phyloP scores from a whole-genome alignment of 2,888 invertebrate species.

The Salpingus planirostris region DNA sequence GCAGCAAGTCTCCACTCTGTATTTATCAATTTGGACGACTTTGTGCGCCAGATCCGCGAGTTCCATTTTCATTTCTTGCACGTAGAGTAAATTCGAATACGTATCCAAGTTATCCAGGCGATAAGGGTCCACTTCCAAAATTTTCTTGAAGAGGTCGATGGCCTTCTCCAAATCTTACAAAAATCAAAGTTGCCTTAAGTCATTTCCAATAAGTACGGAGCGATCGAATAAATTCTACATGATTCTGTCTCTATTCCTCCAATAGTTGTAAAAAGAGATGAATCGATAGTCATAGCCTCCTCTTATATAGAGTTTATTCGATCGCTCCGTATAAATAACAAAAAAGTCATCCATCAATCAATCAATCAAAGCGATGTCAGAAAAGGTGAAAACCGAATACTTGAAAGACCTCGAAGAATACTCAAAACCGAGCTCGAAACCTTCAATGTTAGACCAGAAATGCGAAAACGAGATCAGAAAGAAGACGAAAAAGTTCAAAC shows the following conservation, averaged over 20 bases:
- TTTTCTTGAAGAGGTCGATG: conserved; percentile 70
- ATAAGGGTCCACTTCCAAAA: conserved; percentile 83
- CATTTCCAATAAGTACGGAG: not conserved
- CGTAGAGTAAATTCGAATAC: conserved; percentile 91
- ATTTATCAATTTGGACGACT: conserved; percentile 91
- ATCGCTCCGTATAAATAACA: no score
- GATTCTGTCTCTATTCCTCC: no score
- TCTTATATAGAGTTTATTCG: no score
- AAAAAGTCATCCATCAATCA: no score
- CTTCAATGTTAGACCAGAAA: no score
- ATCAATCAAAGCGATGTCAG: no score
- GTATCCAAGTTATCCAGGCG: conserved; percentile 93
- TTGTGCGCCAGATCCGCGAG: conserved; percentile 89
- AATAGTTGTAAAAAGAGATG: no score
- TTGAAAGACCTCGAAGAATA: no score
- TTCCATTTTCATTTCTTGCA: conserved; percentile 86
- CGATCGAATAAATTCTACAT: no score
- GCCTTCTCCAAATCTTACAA: conserved; percentile 80
- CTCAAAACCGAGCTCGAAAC: no score
- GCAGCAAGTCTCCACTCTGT: conserved; percentile 94
- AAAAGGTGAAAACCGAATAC: no score
- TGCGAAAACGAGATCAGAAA: not conserved
- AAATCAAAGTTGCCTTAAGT: not conserved
- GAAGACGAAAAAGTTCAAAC: conserved; percentile 15
- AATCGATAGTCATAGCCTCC: no score